Evolutionary conservation across 2,113 vertebrate genomes (phyloP), one percentile per base, ranked within the genome.

Genomic region (Chaetorhynchus papuensis): DNA sequence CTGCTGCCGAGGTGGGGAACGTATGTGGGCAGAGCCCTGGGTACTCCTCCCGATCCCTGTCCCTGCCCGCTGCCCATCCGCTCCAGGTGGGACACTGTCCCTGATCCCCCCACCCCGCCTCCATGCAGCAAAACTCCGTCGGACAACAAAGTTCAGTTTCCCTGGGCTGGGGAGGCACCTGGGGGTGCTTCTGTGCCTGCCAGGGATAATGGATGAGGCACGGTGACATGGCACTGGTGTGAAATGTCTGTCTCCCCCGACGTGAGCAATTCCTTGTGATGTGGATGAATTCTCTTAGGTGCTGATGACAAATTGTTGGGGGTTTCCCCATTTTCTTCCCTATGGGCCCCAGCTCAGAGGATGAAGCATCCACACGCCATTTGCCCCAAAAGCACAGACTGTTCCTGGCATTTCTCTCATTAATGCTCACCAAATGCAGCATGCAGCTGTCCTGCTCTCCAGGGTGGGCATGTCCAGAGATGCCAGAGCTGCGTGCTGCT

Each of bases 141-240:
- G 1, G 12, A 37, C 1, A 4, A 2, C 3, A 2, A 15, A 35
- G 6, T 17, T 44, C 21, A 4, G 5, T 13, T 61, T 74, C 28
- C 39, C 33, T 14, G 28, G 10, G 56, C 49, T 39, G 30, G 42
- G 27, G 37, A 74, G 41, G 45, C 18, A 6, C 8, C 45, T 15
- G 47, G 8, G 44, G 18, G 5, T 11, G 53, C 28, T 44, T 68
- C 65, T 68, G 27, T 24, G 42, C 39, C 72, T 66, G 57, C 68
- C 52, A 30, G 35, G 66, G 39, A 1, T 5, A 2, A 4, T 2
- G 63, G 75, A 18, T 52, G 83, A 80, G 78, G 41, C 57, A 61
- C 0, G 4, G 61, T 27, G 69, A 52, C n/a, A 6, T 0, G 2
- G 37, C 1, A 0, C 15, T 0, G 5, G 13, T 39, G 56, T 31